Evolutionary conservation across 2,797 vertebrate species (phyloP).

Genomic region (Melanotaenia maccullochi): DNA sequence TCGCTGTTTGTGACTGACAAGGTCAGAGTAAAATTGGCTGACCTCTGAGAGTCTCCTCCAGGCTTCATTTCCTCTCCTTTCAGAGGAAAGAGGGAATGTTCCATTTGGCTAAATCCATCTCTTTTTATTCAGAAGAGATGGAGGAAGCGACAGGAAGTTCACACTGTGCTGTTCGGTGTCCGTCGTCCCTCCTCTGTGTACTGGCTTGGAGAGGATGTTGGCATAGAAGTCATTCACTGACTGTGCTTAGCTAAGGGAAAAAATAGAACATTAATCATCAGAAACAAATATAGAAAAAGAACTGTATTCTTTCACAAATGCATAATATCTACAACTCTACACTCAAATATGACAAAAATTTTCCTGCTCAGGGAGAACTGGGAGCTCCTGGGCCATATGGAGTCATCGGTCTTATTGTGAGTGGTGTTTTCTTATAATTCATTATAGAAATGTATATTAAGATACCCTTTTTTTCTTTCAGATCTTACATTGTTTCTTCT

Average conservation of each 20-base stretch:
- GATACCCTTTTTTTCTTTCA: not conserved
- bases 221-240: slow-evolving; percentile 64
- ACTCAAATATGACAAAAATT: slow-evolving; percentile 27
- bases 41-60: slow-evolving; percentile 54
- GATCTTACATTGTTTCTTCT: not conserved
- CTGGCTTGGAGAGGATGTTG: slow-evolving; percentile 72
- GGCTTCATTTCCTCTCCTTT: slow-evolving; percentile 64
- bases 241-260: slow-evolving; percentile 36
- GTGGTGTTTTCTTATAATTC: slow-evolving; percentile 69
- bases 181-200: slow-evolving; percentile 57
- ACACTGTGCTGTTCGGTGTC: slow-evolving; percentile 48
- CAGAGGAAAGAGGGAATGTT: slow-evolving; percentile 49
- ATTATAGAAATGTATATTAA: slow-evolving; percentile 4
- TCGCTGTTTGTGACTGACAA: slow-evolving; percentile 48
- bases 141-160: slow-evolving; percentile 64
- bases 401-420: slow-evolving; percentile 94
- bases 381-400: slow-evolving; percentile 92
- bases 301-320: not conserved
- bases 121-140: slow-evolving; percentile 58
- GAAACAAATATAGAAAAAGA: slow-evolving; percentile 22
- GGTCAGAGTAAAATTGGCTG: slow-evolving; percentile 48
- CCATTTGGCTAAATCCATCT: slow-evolving; percentile 63
- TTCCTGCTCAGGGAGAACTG: slow-evolving; percentile 88
- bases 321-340: slow-evolving; percentile 12
- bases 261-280: slow-evolving; percentile 36